Percentiles rank a stretch among this genome's conserved stretches.
phyloP scores from a whole-genome alignment of 2,888 invertebrate genomes.

The Mythimna albipuncta region DNA sequence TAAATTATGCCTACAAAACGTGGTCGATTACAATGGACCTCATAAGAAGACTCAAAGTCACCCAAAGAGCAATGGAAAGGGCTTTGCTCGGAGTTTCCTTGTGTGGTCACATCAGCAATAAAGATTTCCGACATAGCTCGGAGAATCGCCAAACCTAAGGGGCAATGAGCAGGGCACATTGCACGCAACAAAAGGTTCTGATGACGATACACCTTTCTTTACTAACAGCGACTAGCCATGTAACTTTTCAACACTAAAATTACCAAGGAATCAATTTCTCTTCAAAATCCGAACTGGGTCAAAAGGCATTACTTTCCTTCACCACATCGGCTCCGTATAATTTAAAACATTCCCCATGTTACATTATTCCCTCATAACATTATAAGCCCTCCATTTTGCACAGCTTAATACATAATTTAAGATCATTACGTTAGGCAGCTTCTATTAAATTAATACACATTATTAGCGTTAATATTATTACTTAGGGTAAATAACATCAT shows the following conservation, averaged over 20 bases:
- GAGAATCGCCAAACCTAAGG: no score
- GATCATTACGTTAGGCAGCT: constrained; percentile 31
- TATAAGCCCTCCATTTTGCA: constrained; percentile 19
- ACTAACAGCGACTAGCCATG: background rate
- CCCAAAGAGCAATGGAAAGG: no score
- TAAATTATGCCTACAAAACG: no score
- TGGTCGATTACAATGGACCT: no score
- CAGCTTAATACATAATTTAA: constrained; percentile 49
- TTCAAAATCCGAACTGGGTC: background rate
- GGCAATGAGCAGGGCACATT: no score
- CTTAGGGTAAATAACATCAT: constrained; percentile 31
- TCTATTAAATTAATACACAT: constrained; percentile 46
- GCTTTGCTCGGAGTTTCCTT: no score
- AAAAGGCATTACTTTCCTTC: background rate
- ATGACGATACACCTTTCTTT: no score
- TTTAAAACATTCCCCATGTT: constrained; percentile 36
- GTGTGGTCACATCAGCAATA: no score
- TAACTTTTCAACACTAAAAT: background rate
- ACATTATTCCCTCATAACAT: constrained; percentile 19
- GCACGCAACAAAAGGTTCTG: no score
- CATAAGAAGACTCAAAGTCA: no score
- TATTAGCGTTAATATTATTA: constrained; percentile 42
- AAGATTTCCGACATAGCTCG: no score
- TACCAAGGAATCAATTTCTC: background rate
- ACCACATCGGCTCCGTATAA: constrained; percentile 10